These are phyloP conservation scores for Helicolenus hilgendorfi DNA, from an alignment of 2,797 vertebrate genomes.

Conservation along the genomic window DNA sequence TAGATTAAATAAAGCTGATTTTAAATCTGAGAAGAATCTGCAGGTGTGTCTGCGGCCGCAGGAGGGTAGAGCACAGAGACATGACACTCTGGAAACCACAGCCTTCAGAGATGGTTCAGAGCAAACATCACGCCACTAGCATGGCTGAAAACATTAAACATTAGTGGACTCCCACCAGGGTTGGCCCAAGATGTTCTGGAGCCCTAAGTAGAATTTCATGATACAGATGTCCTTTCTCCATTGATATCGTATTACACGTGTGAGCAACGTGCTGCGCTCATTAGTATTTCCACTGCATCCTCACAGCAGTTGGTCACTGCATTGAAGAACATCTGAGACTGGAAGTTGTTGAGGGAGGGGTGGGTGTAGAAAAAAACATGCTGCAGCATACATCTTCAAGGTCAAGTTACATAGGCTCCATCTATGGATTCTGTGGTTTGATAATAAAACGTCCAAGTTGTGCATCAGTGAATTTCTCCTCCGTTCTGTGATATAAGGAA, in stretches of 20 bases:
- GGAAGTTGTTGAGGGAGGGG: not conserved
- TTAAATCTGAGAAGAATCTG: not conserved
- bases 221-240: not conserved
- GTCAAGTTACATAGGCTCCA: not conserved
- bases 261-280: constrained; percentile 17
- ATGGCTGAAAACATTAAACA: not conserved
- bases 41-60: not conserved
- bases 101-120: not conserved
- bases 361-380: not conserved
- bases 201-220: not conserved
- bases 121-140: not conserved
- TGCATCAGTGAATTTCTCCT: not conserved
- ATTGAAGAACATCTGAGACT: constrained; percentile 17
- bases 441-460: not conserved
- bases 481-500: not conserved
- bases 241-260: not conserved
- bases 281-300: constrained; percentile 52
- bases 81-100: not conserved
- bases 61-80: not conserved
- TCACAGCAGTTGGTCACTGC: constrained; percentile 43
- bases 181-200: not conserved
- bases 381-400: constrained; percentile 25
- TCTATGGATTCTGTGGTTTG: not conserved
- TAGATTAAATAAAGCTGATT: not conserved
- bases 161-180: not conserved